Percentiles rank a stretch among this genome's conserved stretches.
Evolutionary conservation across 2,113 vertebrate genomes (phyloP).

Genomic region (Numida meleagris): DNA sequence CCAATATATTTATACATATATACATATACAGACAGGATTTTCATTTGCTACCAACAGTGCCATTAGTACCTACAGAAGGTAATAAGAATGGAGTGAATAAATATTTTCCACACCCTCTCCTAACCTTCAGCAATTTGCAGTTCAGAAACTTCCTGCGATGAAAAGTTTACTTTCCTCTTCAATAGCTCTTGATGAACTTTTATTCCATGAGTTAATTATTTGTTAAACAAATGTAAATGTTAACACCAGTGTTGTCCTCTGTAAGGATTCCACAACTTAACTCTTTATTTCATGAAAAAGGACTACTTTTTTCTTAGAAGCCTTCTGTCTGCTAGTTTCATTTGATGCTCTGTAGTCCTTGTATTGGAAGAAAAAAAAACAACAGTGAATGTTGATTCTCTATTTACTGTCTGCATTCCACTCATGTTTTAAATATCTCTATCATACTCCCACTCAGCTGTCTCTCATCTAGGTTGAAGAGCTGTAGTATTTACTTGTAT

Average conservation of each 20-base stretch:
- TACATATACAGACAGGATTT: neutral
- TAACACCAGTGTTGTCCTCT: neutral
- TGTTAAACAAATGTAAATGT: neutral
- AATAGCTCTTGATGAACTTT: neutral
- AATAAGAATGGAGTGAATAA: neutral
- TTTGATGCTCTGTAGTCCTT: neutral
- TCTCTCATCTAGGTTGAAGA: constrained; percentile 1
- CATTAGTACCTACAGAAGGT: neutral
- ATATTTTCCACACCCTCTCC: neutral
- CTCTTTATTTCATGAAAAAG: neutral
- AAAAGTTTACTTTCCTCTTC: neutral
- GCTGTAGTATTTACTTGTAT: neutral
- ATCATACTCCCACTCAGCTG: neutral
- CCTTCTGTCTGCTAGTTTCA: neutral
- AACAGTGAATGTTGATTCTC: neutral
- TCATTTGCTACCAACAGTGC: rapidly evolving
- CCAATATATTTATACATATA: no score
- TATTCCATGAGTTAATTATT: neutral
- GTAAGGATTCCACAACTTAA: neutral
- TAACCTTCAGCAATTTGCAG: neutral
- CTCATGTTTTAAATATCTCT: constrained; percentile 21
- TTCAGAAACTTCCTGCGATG: neutral
- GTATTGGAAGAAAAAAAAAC: neutral
- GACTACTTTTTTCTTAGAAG: neutral
- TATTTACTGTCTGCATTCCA: neutral